Evolutionary conservation across 2,888 invertebrate genomes (phyloP).

Genomic region (Apamea sordens): DNA sequence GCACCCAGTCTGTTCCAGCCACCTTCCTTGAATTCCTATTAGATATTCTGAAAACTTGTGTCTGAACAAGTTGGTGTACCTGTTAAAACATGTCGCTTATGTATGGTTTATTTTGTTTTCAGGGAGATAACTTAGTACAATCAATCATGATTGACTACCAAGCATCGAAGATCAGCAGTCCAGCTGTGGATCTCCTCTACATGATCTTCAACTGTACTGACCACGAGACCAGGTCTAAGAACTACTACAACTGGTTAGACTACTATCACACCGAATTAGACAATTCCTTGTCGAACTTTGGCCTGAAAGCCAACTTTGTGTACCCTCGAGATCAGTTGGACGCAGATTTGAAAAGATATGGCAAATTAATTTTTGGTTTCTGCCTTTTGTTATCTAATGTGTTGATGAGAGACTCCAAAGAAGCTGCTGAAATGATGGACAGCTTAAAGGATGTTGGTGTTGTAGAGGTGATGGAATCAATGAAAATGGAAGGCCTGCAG

Average conservation of each 20-base stretch:
- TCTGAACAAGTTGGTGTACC: background rate
- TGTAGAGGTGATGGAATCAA: conserved; percentile 9
- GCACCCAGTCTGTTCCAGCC: too few relatives aligned
- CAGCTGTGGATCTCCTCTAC: conserved; percentile 71
- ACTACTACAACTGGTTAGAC: conserved; percentile 72
- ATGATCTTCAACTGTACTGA: conserved; percentile 71
- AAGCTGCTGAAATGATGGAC: conserved; percentile 58
- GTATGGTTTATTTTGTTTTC: conserved; percentile 44
- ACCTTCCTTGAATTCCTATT: background rate
- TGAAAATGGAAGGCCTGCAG: conserved; percentile 33
- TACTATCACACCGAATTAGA: conserved; percentile 69
- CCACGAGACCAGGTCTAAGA: conserved; percentile 64
- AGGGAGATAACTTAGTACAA: conserved; percentile 65
- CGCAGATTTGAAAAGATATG: conserved; percentile 67
- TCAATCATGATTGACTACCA: conserved; percentile 76
- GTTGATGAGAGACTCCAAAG: conserved; percentile 62
- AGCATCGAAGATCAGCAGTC: conserved; percentile 64
- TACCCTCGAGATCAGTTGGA: conserved; percentile 69
- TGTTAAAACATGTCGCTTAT: background rate
- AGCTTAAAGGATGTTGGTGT: conserved; percentile 35
- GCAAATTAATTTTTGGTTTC: conserved; percentile 57
- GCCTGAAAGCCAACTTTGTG: conserved; percentile 59
- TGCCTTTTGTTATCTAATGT: conserved; percentile 57
- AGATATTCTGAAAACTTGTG: background rate
- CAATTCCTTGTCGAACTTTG: conserved; percentile 60